Evolutionary conservation across 2,888 invertebrate species (phyloP), one percentile per base, ranked within the genome.

Genomic region (Epicampocera succincta): DNA sequence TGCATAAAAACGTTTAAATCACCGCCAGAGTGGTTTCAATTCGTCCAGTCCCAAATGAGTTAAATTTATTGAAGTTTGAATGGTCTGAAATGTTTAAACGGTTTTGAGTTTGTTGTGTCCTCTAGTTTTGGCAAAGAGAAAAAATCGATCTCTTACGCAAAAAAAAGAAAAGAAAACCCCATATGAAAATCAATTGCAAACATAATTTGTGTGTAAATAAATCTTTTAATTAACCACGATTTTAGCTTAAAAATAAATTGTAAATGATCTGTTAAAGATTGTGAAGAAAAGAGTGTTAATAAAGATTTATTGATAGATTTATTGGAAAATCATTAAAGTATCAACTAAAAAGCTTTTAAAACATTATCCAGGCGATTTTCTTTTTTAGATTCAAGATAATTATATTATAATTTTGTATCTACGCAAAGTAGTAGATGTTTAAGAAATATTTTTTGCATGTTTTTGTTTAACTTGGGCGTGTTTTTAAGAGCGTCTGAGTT

Each of bases 1-100:
- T 82, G 71, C 82, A 82, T 78, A 82, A 82, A 81, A 74, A 61
- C 11, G 46, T 60, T 78, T 74, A 71, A 74, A 74, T 77, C 73
- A 74, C 69, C 58, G 66, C 50, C 60, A 72, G 29, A 61, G 21
- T 66, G 56, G 68, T 80, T 72, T 38, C 46, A n/a, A 44, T 19
- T 54, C 52, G 29, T 2, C 1, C 29, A 12, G 48, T 48, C 33
- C 46, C 33, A 38, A 81, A 73, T 33, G 58, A 42, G 25, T 46
- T 63, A 61, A 82, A 75, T 75, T 78, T 78, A 65, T 74, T 73
- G 25, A 73, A 54, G 17, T 72, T 72, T 71, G 60, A 44, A 46
- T 63, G 44, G 33, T 68, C 21, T 50, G 17, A 25, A 48, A 12
- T 42, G 12, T 48, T 65, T 42, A 65, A 48, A 58, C 12, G 42